Percentiles rank a stretch among this genome's conserved stretches.
phyloP scores from a whole-genome alignment of 2,797 vertebrate species.

The Acanthurus leucopareius region DNA sequence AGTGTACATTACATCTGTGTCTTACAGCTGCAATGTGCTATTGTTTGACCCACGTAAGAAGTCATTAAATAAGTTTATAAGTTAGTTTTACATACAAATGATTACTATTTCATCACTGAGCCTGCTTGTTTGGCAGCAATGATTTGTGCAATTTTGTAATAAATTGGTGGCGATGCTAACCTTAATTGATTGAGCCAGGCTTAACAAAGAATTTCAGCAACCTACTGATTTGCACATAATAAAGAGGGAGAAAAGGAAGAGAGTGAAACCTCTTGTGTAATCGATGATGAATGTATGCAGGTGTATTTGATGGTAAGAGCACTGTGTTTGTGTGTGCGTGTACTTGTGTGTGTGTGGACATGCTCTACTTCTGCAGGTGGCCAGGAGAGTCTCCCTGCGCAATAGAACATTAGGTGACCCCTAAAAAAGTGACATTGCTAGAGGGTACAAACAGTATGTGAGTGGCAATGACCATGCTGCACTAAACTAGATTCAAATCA shows the following conservation, averaged over 20 bases:
- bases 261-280: conserved; percentile 30
- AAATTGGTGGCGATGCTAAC: neutral
- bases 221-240: neutral
- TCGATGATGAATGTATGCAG: conserved; percentile 72
- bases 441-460: neutral
- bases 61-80: neutral
- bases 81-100: neutral
- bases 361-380: conserved; percentile 57
- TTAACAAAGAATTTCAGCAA: neutral
- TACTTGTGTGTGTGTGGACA: neutral
- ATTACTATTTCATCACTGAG: neutral
- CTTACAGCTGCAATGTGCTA: neutral
- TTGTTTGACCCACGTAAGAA: neutral
- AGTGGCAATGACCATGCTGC: neutral
- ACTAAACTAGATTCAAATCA: conserved; percentile 4
- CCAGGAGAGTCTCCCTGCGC: conserved; percentile 33
- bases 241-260: neutral
- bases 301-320: conserved; percentile 41
- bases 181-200: neutral
- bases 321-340: conserved; percentile 28
- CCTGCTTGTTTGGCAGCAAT: no score
- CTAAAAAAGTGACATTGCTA: conserved; percentile 45
- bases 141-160: neutral
- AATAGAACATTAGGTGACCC: conserved; percentile 45
- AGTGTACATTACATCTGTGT: neutral